A percentile compares a stretch with the other conserved stretches of the same genome.
These are phyloP conservation scores for Orussus abietinus DNA, from an alignment of 1,140 invertebrate genomes.

Conservation along the genomic window DNA sequence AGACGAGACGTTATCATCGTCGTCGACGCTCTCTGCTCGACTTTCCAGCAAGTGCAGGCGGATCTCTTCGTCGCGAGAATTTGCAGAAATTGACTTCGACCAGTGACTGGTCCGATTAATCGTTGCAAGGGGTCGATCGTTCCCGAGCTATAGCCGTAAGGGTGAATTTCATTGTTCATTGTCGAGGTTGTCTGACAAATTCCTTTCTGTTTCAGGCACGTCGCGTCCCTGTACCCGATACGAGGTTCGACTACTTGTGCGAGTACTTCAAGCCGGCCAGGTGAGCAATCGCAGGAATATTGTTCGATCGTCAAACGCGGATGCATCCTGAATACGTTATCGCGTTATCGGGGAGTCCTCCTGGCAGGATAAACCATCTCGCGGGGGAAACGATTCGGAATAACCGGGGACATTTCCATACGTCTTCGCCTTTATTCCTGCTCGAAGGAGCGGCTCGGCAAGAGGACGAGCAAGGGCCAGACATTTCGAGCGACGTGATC, in stretches of 20 bases:
- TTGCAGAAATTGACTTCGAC: too few species aligned
- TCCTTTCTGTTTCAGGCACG: constrained; percentile 63
- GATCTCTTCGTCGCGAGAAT: too few species aligned
- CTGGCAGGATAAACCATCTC: constrained; percentile 30
- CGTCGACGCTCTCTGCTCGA: too few species aligned
- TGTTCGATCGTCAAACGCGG: constrained; percentile 23
- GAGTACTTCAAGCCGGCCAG: constrained; percentile 93
- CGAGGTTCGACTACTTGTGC: constrained; percentile 88
- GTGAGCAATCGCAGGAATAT: constrained; percentile 56
- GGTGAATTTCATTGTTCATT: too few species aligned
- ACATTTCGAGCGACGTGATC: constrained; percentile 39
- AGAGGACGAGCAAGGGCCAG: constrained; percentile 21
- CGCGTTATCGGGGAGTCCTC: constrained; percentile 18
- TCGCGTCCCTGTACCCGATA: constrained; percentile 97
- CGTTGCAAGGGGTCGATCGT: too few species aligned
- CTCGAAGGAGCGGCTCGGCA: constrained; percentile 11
- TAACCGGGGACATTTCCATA: constrained; percentile 49
- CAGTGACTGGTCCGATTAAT: too few species aligned
- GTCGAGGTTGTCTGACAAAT: constrained; percentile 27
- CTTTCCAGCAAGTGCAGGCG: too few species aligned
- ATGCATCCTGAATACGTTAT: constrained; percentile 34
- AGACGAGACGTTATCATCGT: too few species aligned
- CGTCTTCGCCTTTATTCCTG: constrained; percentile 45
- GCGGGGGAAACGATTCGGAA: constrained; percentile 47
- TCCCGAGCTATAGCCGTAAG: too few species aligned